Percentiles rank a stretch among this genome's conserved stretches.
phyloP scores from a whole-genome alignment of 2,888 invertebrate species.

The Theodoxus fluviatilis region DNA sequence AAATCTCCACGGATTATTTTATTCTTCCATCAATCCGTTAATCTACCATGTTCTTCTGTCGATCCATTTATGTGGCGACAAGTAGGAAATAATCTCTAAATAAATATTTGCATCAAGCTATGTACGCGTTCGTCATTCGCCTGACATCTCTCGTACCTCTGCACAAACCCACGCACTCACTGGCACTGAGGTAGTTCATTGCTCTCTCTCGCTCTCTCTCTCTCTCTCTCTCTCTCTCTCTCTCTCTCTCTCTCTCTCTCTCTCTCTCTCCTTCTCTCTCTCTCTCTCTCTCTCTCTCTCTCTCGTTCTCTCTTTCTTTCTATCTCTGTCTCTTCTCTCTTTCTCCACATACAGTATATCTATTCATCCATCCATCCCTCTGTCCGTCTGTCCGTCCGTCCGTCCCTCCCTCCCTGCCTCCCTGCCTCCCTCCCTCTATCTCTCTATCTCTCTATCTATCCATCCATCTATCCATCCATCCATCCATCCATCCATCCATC shows the following conservation, averaged over 20 bases:
- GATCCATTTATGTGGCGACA: too few species aligned
- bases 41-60: too few species aligned
- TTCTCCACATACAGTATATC: slow-evolving; percentile 3
- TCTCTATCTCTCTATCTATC: too few species aligned
- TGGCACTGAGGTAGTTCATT: neutral
- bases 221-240: slow-evolving; percentile 18
- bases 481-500: too few species aligned
- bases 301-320: neutral
- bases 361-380: slow-evolving; percentile 6
- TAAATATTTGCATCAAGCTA: too few species aligned
- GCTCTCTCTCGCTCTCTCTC: slow-evolving; percentile 13
- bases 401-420: neutral
- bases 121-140: too few species aligned
- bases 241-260: neutral
- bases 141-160: too few species aligned
- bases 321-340: neutral
- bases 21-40: too few species aligned
- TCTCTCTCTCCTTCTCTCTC: neutral
- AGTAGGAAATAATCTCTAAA: too few species aligned
- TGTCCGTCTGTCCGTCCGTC: neutral
- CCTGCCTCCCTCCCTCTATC: neutral
- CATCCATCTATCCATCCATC: too few species aligned
- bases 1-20: too few species aligned
- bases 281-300: neutral
- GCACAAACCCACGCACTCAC: too few species aligned